Percentiles rank a stretch among this genome's conserved stretches.
phyloP scores from a whole-genome alignment of 1,140 invertebrate species.

The Drosophila hydei region DNA sequence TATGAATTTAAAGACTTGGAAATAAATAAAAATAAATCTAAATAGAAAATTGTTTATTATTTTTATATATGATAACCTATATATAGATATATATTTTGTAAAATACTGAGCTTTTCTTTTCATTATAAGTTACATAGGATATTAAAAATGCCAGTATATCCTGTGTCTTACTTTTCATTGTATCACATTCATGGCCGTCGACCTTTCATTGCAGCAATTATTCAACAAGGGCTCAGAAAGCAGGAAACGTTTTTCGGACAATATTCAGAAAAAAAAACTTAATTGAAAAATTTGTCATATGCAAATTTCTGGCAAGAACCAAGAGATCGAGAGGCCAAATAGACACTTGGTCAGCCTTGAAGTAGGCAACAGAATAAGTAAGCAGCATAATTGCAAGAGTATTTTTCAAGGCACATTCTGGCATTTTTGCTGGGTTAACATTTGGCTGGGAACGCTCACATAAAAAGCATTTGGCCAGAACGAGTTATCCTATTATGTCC shows the following conservation, averaged over 20 bases:
- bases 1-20: too few relatives aligned
- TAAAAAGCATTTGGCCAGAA: constrained; percentile 7
- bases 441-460: background rate
- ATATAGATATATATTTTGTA: too few relatives aligned
- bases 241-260: constrained; percentile 2
- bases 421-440: background rate
- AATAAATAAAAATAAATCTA: too few relatives aligned
- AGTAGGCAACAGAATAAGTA: background rate
- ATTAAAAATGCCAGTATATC: background rate
- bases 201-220: constrained; percentile 26
- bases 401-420: constrained; percentile 12
- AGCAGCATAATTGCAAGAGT: constrained; percentile 19
- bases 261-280: constrained; percentile 43
- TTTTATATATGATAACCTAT: too few relatives aligned
- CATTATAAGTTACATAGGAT: background rate
- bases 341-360: constrained; percentile 9
- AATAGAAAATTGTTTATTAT: too few relatives aligned
- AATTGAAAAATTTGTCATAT: constrained; percentile 79
- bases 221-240: constrained; percentile 25
- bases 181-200: background rate
- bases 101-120: too few relatives aligned
- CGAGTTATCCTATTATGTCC: constrained; percentile 26
- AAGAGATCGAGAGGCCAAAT: background rate
- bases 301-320: constrained; percentile 50
- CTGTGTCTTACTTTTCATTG: background rate